Conservation (phyloP, 2,113 vertebrate species). For the Perca schrenkii region DNA sequence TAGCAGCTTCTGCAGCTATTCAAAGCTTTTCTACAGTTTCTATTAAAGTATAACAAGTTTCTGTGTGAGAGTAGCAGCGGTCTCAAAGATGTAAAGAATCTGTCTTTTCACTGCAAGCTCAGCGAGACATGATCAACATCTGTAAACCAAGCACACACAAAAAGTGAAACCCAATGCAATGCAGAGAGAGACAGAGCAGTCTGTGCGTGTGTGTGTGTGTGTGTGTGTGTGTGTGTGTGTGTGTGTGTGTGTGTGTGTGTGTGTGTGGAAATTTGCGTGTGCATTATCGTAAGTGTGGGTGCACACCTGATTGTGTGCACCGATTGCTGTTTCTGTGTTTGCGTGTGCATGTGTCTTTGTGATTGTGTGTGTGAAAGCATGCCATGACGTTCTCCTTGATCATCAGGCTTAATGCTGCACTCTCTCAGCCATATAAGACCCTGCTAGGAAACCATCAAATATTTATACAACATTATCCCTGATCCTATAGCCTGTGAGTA, state of each 20-base stretch:
- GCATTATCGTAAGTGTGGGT: neutral
- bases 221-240: neutral
- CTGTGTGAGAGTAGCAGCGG: conserved; percentile 84
- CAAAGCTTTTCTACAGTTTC: conserved; percentile 26
- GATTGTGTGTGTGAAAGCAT: conserved; percentile 50
- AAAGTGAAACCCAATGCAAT: conserved; percentile 68
- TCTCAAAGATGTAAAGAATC: conserved; percentile 90
- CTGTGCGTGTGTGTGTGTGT: conserved; percentile 25
- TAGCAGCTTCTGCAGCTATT: conserved; percentile 17
- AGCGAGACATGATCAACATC: conserved; percentile 93
- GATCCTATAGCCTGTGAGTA: conserved; percentile 75
- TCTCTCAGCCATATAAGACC: conserved; percentile 83
- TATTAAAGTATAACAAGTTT: conserved; percentile 36
- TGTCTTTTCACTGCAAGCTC: conserved; percentile 85
- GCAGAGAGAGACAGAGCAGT: conserved; percentile 38
- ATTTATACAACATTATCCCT: conserved; percentile 85
- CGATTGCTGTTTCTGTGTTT: conserved; percentile 77
- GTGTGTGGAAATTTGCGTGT: neutral
- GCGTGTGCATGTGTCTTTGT: conserved; percentile 34
- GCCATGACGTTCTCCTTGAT: conserved; percentile 75
- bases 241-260: too few species aligned
- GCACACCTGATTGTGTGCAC: conserved; percentile 59
- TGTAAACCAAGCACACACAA: conserved; percentile 86
- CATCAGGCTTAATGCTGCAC: conserved; percentile 90
- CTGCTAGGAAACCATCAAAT: conserved; percentile 88